Percentiles rank a stretch among this genome's conserved stretches.
Conservation (phyloP, 1,140 invertebrate species). For the Cotesia typhae region DNA sequence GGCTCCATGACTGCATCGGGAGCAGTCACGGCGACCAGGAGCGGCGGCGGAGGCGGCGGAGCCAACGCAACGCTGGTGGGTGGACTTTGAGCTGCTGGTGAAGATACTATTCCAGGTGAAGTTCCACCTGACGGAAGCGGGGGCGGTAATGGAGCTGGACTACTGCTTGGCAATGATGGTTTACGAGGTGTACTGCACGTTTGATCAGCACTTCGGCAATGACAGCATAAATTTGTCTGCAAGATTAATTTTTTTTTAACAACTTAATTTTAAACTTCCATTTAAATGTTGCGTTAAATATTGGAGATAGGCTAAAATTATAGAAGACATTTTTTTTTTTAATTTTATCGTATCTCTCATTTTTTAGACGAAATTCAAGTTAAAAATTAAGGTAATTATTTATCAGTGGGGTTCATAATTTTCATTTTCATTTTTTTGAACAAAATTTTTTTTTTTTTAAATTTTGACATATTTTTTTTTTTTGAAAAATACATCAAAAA, state of each 20-base stretch:
- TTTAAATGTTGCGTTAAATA: too few relatives aligned
- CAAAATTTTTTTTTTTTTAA: too few relatives aligned
- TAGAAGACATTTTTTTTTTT: too few relatives aligned
- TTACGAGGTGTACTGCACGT: slow-evolving; percentile 56
- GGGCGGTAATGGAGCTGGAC: slow-evolving; percentile 40
- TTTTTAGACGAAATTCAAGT: too few relatives aligned
- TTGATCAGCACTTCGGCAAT: slow-evolving; percentile 61
- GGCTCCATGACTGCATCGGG: slow-evolving; percentile 55
- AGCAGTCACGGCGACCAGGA: slow-evolving; percentile 56
- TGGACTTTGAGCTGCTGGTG: slow-evolving; percentile 59
- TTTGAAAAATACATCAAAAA: too few relatives aligned
- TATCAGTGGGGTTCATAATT: too few relatives aligned
- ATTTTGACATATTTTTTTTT: too few relatives aligned
- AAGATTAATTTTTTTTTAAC: neutral
- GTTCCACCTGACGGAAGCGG: slow-evolving; percentile 58
- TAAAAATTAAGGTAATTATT: too few relatives aligned
- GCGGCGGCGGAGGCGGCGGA: slow-evolving; percentile 61
- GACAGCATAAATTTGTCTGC: slow-evolving; percentile 65
- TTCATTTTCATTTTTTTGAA: too few relatives aligned
- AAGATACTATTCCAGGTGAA: slow-evolving; percentile 38
- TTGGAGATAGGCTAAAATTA: too few relatives aligned
- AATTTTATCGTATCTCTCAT: too few relatives aligned
- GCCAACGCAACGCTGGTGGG: slow-evolving; percentile 53
- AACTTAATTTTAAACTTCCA: too few relatives aligned
- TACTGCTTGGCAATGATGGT: slow-evolving; percentile 52